Base-by-base conservation (phyloP, 2,797 vertebrate genomes). In the Muscicapa striata region DNA sequence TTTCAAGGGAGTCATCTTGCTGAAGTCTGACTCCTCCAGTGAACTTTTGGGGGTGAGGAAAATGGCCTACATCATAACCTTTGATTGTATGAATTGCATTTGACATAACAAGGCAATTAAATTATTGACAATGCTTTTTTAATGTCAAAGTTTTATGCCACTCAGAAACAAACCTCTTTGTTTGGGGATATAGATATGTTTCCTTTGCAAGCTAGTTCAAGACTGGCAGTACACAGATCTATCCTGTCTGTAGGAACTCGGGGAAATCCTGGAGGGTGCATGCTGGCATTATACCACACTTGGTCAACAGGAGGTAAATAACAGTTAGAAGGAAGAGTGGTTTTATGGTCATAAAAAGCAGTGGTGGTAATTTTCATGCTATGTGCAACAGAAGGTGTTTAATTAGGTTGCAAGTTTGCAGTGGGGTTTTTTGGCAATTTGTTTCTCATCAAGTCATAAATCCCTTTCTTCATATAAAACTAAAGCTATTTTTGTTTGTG, bases 381-480 rank as follows among this genome's bases (percentile, higher is more conserved):
- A 91, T 55, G 85, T 69, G 70, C 89, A 94, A 91, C 95, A 97
- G 95, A 97, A 92, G 92, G 91, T 61, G 26, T 95, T 97, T 96
- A 93, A 96, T 97, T 96, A 95, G 87, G 66, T 87, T 90, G 69
- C 63, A 87, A 86, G 92, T 94, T 89, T 95, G 92, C 92, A 93
- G 73, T 74, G 88, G 85, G 84, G 3, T 61, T 91, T 91, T 94
- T 91, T 67, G 62, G 79, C 89, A 94, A 81, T 96, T 95, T 94
- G 87, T 95, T 83, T 86, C 89, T 90, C 82, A 90, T 94, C 76
- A 75, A 92, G 79, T 59, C 55, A 81, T 95, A 96, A 96, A 92
- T 95, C 57, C 81, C 74, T 92, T 94, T 86, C 66, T 93, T 85
- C 48, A 19, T 88, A 58, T 92, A 78, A 95, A 95, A 89, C n/a